Base-by-base conservation (phyloP, 2,888 invertebrate species). In the Agelastica alni region DNA sequence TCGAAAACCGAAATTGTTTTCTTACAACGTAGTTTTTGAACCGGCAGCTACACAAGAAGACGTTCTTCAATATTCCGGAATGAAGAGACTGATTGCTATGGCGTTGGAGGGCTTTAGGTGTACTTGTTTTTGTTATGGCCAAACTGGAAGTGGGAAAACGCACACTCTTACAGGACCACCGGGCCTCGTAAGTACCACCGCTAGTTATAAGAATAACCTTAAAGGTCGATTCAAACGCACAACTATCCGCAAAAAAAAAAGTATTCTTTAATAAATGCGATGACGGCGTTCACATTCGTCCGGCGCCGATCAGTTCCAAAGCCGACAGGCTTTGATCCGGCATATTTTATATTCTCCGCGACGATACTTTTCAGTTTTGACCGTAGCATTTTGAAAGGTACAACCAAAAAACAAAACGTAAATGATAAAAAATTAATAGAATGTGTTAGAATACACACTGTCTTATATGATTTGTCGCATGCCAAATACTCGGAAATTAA, bases 121-220 rank as follows among this genome's bases (percentile, higher is more conserved):
- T 71, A 96, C 96, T 1, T 91, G 90, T 17, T 93, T 96, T 77
- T 96, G 96, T 72, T 96, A 96, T 77, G 96, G 96, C 1, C 96
- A 96, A 79, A 96, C 96, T 0, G 96, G 96, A 34, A 94, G 94
- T 63, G 96, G 96, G 3, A 96, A 96, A 79, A 96, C 96, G 0
- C 95, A 96, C 74, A 96, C 96, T 0, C 83, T 96, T 49, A 96
- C 96, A 0, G 96, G 96, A 59, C 92, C 92, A 7, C 93, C 93
- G 0, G 88, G 89, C 65, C 77, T 93, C 80, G 93, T 93, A 75
- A 80, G 81, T 73, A 44, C 30, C 2, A 31, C 3, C 3, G 2
- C n/a, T n/a, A n/a, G n/a, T n/a, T n/a, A n/a, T n/a, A n/a, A n/a
- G n/a, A n/a, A n/a, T n/a, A n/a, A n/a, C n/a, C n/a, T n/a, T 26